Percentiles rank a stretch among this genome's conserved stretches.
Conservation (phyloP, 2,113 vertebrate genomes). For the Fulmarus glacialis region DNA sequence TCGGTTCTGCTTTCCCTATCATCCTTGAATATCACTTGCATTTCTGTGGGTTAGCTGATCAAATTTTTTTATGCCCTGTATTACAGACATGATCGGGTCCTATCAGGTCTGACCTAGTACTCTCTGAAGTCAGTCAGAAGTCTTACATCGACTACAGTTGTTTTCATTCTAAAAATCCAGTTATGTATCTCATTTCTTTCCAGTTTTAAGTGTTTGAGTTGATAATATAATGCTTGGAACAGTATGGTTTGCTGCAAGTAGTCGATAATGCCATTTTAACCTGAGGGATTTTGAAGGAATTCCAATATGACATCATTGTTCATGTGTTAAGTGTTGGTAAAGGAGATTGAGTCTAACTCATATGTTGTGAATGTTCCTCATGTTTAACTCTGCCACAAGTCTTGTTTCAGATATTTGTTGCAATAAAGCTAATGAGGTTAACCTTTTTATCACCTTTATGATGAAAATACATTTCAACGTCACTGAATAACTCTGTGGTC, state of each 20-base stretch:
- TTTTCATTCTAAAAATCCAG: not conserved
- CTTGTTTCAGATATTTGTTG: not conserved
- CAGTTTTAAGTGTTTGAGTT: not conserved
- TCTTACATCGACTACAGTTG: not conserved
- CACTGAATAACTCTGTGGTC: not conserved
- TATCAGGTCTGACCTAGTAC: not conserved
- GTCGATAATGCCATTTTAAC: not conserved
- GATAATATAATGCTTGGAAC: not conserved
- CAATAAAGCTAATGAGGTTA: not conserved
- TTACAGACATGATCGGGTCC: not conserved
- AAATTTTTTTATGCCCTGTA: not conserved
- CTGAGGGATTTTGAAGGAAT: not conserved
- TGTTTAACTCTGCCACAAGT: not conserved
- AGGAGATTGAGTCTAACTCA: not conserved
- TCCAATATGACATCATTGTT: not conserved
- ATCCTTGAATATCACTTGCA: not conserved
- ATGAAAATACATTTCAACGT: not conserved
- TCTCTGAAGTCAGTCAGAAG: not conserved
- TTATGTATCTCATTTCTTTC: not conserved
- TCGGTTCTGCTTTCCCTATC: not conserved
- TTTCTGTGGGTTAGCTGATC: not conserved
- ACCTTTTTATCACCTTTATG: not conserved
- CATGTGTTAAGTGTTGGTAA: not conserved
- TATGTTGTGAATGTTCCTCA: not conserved
- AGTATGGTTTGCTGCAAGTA: not conserved